phyloP scores from a whole-genome alignment of 2,797 vertebrate species.

The Florisuga fusca region DNA sequence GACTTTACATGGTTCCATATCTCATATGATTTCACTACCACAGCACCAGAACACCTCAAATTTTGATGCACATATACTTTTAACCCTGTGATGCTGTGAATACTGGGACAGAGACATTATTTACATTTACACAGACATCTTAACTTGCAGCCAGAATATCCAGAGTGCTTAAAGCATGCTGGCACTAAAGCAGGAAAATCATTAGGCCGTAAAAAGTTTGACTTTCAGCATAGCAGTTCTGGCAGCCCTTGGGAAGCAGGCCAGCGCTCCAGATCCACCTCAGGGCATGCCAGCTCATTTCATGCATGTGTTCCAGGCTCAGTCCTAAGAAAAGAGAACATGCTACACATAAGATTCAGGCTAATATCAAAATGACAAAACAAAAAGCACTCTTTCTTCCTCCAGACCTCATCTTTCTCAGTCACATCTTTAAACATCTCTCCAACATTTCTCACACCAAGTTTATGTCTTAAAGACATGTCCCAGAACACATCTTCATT shows the following conservation, averaged over 20 bases:
- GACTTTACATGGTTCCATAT: neutral
- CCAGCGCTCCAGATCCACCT: constrained; percentile 3
- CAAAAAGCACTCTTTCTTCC: neutral
- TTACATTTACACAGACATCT: neutral
- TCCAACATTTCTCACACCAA: neutral
- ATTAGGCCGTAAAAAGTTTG: neutral
- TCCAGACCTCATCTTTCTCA: neutral
- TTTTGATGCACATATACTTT: neutral
- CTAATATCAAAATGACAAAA: constrained; percentile 22
- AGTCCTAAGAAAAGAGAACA: neutral
- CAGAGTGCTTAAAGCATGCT: neutral
- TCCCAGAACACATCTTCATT: neutral
- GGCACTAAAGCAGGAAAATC: constrained; percentile 13
- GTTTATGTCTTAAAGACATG: neutral
- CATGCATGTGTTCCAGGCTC: neutral
- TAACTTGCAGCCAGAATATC: neutral
- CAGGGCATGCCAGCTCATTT: constrained; percentile 7
- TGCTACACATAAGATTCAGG: neutral
- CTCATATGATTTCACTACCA: neutral
- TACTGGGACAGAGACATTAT: neutral
- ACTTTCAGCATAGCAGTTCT: constrained; percentile 6
- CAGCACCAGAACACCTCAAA: neutral
- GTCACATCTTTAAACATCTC: neutral
- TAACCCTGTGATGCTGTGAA: neutral
- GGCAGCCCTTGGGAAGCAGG: constrained; percentile 28